Percentiles rank a stretch among this genome's conserved stretches.
Conservation (phyloP, 23 tunicate genomes). For the Aplidium turbinatum region DNA sequence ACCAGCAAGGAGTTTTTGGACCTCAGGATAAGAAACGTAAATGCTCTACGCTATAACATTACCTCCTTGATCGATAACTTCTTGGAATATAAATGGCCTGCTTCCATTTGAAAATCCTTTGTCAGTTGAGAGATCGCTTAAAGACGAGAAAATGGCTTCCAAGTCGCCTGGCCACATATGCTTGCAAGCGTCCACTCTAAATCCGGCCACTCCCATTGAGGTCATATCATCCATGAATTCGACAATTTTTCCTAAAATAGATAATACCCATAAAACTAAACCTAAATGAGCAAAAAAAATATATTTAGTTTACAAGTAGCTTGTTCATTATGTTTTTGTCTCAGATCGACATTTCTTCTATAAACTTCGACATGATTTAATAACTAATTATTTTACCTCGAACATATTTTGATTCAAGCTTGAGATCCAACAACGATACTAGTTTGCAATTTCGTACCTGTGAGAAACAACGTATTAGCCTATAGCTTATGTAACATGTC, state of each 20-base stretch:
- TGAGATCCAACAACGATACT: conserved; percentile 77
- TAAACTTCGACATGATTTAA: too few relatives aligned
- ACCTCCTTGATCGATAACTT: conserved; percentile 99
- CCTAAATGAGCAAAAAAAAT: too few relatives aligned
- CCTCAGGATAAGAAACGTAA: too few relatives aligned
- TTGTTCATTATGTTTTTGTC: too few relatives aligned
- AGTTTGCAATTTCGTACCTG: conserved; percentile 95
- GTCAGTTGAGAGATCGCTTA: conserved; percentile 47
- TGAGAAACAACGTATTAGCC: too few relatives aligned
- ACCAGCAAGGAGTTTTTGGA: too few relatives aligned
- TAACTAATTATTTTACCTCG: conserved; percentile 75
- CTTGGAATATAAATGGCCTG: conserved; percentile 77
- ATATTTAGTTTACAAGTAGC: too few relatives aligned
- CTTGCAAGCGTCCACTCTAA: conserved; percentile 97
- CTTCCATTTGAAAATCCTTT: conserved; percentile 38
- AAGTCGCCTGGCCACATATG: conserved; percentile 99
- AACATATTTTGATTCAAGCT: conserved; percentile 86
- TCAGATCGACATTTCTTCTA: too few relatives aligned
- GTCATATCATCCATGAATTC: conserved; percentile 82
- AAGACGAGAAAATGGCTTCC: conserved; percentile 55
- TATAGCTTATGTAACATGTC: too few relatives aligned
- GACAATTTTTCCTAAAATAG: conserved; percentile 56
- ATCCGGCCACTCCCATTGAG: conserved; percentile 83
- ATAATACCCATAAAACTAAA: too few relatives aligned
- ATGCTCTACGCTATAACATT: too few relatives aligned